Conservation (phyloP, 1,140 invertebrate genomes). For the Drosophila orena region DNA sequence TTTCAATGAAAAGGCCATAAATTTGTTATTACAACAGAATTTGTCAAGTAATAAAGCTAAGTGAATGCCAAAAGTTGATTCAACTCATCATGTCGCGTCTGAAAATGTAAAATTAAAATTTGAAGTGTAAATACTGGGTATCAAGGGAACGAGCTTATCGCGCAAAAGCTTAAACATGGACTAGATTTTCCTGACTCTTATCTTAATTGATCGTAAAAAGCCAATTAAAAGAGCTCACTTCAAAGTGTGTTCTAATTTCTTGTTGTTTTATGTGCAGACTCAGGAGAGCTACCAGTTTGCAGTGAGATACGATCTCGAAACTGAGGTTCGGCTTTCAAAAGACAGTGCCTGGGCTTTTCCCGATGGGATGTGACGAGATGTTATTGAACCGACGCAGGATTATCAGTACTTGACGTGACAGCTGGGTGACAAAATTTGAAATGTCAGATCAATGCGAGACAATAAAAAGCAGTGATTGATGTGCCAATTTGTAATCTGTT, state of each 20-base stretch:
- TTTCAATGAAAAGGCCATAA: neutral
- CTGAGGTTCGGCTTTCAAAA: neutral
- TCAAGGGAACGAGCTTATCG: neutral
- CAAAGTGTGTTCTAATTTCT: conserved; percentile 43
- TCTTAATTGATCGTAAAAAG: conserved; percentile 30
- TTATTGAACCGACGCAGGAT: conserved; percentile 42
- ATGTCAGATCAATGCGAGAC: conserved; percentile 44
- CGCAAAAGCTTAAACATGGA: neutral
- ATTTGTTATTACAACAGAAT: neutral
- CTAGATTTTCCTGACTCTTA: conserved; percentile 33
- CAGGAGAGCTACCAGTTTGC: conserved; percentile 13
- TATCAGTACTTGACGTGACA: conserved; percentile 37
- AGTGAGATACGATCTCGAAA: conserved; percentile 3
- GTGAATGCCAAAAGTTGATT: neutral
- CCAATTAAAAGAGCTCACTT: conserved; percentile 33
- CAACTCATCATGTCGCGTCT: neutral
- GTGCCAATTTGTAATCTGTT: conserved; percentile 43
- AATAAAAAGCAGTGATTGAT: conserved; percentile 49
- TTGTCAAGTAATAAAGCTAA: conserved; percentile 1
- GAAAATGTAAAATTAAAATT: neutral
- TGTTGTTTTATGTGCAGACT: conserved; percentile 13
- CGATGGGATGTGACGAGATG: conserved; percentile 8
- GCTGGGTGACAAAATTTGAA: conserved; percentile 36
- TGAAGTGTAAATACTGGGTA: neutral
- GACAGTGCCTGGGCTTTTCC: conserved; percentile 30